Evolutionary conservation across 2,888 invertebrate genomes (phyloP), one percentile per base, ranked within the genome.

Genomic region (Lissonota sp.): DNA sequence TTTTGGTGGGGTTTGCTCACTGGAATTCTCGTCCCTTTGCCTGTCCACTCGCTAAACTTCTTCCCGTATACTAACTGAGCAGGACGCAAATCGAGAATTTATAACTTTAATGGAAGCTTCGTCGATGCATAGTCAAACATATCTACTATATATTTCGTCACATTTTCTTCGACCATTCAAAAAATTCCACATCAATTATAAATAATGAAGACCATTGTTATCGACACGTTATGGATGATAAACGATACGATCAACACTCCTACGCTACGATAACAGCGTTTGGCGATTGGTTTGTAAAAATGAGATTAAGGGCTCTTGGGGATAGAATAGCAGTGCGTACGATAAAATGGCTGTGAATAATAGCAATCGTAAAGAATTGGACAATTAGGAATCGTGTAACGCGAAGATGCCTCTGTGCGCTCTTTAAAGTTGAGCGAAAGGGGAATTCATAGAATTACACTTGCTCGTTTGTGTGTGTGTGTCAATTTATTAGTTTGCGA

Each of bases 371-470:
- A 91, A 92, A 92, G 87, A 87, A 91, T 89, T 86, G 53, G 58
- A 90, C 87, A 90, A 90, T 90, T 91, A 91, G 88, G 87, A 88
- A 87, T 88, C 86, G 86, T 85, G 87, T 87, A 82, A 84, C 88
- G 88, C 87, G 82, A 79, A 70, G 64, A 70, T 14, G 46, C 58
- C 26, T 42, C 12, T 70, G 70, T 73, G 82, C 80, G 67, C 14
- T 44, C 10, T 57, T n/a, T 37, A 37, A 46, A 46, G 44, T 58
- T 51, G 60, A 37, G 46, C 60, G 64, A 6, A 51, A n/a, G 12
- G 51, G 5, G 51, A 12, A 53, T 53, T 53, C 51, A 12, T 14
- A 53, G 12, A 12, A 53, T 53, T 12, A 14, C 12, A 53, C 51
- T 37, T 57, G 10, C 12, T 67, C 26, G 26, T 26, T 6, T 57